Base-by-base conservation (phyloP, 2,888 invertebrate genomes). In the Tinea trinotella region DNA sequence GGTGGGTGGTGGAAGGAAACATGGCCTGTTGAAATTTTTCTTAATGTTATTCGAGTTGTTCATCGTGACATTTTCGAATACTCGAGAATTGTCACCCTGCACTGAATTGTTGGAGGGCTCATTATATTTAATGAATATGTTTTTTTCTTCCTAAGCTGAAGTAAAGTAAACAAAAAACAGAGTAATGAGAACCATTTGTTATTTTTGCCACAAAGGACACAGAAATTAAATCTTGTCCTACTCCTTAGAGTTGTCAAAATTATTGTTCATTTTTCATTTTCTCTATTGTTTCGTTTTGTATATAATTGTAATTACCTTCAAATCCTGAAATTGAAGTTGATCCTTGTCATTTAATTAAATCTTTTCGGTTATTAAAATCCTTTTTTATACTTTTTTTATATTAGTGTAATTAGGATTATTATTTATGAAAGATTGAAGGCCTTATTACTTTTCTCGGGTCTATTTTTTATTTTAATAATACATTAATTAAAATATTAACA, bases 141-240 rank as follows among this genome's bases (percentile, higher is more conserved):
- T 40, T 4, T 40, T 40, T 40, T 40, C n/a, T 40, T 7, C 35
- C 30, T 30, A 30, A 30, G n/a, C n/a, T n/a, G n/a, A n/a, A n/a
- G n/a, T n/a, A n/a, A n/a, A n/a, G 40, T 13, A 40, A 40, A 7
- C 13, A 4, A 13, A 40, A 13, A 40, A 12, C 7, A n/a, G 4
- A 40, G 40, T 40, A 40, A 40, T 40, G 40, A 40, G 40, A 40
- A 40, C n/a, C 40, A 40, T 40, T 40, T 40, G 40, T 40, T 40
- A 40, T 40, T 40, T 40, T 12, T 13, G 7, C 15, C 40, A 40
- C 40, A 40, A 40, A 40, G 40, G 40, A 40, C 15, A 12, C 40
- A 40, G 7, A 40, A 40, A 40, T 40, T 40, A 40, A 40, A 40
- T 40, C 40, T 40, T 40, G n/a, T 24, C 9, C 5, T 40, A 15